Base-by-base conservation (phyloP, 2,888 invertebrate genomes). In the Tethea ocularis region DNA sequence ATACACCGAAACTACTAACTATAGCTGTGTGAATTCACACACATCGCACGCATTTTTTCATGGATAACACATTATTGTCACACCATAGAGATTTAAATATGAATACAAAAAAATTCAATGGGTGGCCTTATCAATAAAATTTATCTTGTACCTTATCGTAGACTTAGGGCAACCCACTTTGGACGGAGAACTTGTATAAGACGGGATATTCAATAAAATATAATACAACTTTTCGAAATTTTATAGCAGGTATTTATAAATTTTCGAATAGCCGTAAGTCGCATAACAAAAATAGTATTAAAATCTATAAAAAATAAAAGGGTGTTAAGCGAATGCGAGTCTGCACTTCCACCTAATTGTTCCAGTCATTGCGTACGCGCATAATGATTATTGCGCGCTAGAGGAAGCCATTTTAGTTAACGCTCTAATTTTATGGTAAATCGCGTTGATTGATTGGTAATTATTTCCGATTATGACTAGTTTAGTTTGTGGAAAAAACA, bases 311-410 rank as follows among this genome's bases (percentile, higher is more conserved):
- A 46, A 38, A 24, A 36, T 26, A 52, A 24, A 52, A 57, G 64
- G 26, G 57, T 56, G 61, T 57, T 59, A 56, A 52, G 57, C 51
- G 52, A 70, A 72, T 63, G 70, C 69, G 63, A 61, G 13, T 20
- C 26, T 51, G 56, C 60, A 62, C 59, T 66, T 66, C 63, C 66
- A 59, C 51, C 60, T n/a, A 63, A 62, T 57, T 24, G 53, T 55
- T 64, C 52, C 13, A 61, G 57, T 58, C 61, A 55, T 64, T 68
- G 58, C 61, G 33, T 17, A 23, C 23, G 20, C 46, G 46, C 46
- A 46, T 20, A 46, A 46, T 46, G 46, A 46, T 46, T 20, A 20
- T 46, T 46, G 46, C 46, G 46, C 17, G 20, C 46, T 46, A 1
- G 20, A 46, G 46, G 20, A 46, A 46, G 46, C 46, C 46, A 46